A percentile compares a stretch with the other conserved stretches of the same genome.
phyloP scores from a whole-genome alignment of 2,888 invertebrate genomes.

The Leucoma salicis region DNA sequence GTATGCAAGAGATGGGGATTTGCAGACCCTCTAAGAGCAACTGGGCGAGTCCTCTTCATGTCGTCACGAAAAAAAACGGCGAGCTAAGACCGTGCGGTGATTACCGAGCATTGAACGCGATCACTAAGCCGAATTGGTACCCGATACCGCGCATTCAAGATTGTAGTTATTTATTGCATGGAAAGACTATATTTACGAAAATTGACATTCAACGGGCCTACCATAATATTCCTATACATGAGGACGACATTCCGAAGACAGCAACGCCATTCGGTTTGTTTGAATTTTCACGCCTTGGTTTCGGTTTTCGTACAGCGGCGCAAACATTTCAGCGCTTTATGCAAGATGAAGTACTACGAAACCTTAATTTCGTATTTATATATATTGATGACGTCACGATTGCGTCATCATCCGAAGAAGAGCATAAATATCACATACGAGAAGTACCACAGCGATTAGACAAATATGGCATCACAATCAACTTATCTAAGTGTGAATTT shows the following conservation, averaged over 20 bases:
- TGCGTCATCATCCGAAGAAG: too few species aligned
- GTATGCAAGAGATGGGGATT: too few species aligned
- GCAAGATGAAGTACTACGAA: not conserved
- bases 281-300: not conserved
- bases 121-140: constrained; percentile 44
- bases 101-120: constrained; percentile 45
- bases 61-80: constrained; percentile 25
- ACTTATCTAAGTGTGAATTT: not conserved
- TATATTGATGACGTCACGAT: not conserved
- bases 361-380: not conserved
- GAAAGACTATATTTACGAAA: too few species aligned
- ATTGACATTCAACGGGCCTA: too few species aligned
- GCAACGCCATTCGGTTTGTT: not conserved
- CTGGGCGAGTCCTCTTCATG: constrained; percentile 45
- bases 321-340: not conserved
- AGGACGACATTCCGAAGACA: not conserved
- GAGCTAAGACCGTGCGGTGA: constrained; percentile 46
- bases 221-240: not conserved
- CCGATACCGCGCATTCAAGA: constrained; percentile 16
- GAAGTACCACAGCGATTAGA: not conserved
- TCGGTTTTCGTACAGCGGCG: not conserved
- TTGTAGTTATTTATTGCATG: not conserved
- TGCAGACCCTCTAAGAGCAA: constrained; percentile 52
- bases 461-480: constrained; percentile 1
- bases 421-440: not conserved